Evolutionary conservation across 2,888 invertebrate genomes (phyloP).

Genomic region (Lasioglossum marginatum): DNA sequence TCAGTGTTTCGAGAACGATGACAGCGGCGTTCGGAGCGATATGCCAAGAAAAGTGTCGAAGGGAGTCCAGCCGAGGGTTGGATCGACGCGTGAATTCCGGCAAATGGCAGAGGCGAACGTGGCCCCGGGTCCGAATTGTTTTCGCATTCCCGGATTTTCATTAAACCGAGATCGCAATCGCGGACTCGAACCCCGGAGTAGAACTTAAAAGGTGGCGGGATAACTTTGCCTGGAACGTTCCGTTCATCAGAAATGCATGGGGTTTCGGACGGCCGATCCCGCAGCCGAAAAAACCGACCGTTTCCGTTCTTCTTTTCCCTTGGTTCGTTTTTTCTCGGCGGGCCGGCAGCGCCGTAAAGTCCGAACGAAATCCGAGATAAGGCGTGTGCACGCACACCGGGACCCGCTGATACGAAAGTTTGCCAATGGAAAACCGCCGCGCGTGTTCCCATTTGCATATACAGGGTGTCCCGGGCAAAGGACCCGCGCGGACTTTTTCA

Average conservation of each 20-base stretch:
- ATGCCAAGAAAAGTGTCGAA: neutral
- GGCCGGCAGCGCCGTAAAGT: conserved; percentile 54
- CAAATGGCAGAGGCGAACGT: conserved; percentile 28
- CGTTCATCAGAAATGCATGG: conserved; percentile 83
- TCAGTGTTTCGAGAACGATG: neutral
- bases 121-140: conserved; percentile 66
- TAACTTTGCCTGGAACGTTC: conserved; percentile 34
- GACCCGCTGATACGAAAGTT: conserved; percentile 33
- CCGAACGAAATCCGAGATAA: conserved; percentile 77
- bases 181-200: conserved; percentile 47
- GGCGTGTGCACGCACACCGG: conserved; percentile 36
- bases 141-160: conserved; percentile 73
- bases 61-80: neutral
- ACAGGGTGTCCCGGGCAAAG: conserved; percentile 45
- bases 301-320: conserved; percentile 48
- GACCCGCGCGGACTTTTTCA: neutral
- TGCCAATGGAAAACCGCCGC: conserved; percentile 26
- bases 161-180: conserved; percentile 81
- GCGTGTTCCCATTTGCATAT: conserved; percentile 52
- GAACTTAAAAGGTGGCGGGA: conserved; percentile 43
- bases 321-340: conserved; percentile 1
- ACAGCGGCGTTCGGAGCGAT: neutral
- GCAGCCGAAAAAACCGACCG: conserved; percentile 55
- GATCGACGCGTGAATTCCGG: conserved; percentile 34
- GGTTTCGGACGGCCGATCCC: conserved; percentile 66